Evolutionary conservation across 2,888 invertebrate genomes (phyloP).

Genomic region (Nymphalis polychloros): DNA sequence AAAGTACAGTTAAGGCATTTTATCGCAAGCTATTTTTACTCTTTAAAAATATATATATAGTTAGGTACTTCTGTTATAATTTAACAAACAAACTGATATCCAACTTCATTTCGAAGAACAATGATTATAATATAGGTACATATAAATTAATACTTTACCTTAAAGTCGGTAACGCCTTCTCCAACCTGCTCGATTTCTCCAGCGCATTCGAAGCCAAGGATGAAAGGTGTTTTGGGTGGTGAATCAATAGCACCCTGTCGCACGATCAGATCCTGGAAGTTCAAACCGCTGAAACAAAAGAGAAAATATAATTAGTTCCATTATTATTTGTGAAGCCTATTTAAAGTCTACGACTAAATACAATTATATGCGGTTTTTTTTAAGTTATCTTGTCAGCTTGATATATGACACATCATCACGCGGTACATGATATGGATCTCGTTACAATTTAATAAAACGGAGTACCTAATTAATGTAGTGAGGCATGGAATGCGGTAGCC

Average conservation of each 20-base stretch:
- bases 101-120: background rate
- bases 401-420: constrained; percentile 18
- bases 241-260: constrained; percentile 93
- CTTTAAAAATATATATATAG: too few species aligned
- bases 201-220: constrained; percentile 93
- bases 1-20: too few species aligned
- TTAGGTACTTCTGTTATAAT: background rate
- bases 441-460: constrained; percentile 47
- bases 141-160: constrained; percentile 71
- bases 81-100: background rate
- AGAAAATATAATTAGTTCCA: background rate
- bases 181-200: constrained; percentile 90
- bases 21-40: too few species aligned
- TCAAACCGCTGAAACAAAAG: constrained; percentile 88
- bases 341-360: background rate
- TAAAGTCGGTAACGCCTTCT: constrained; percentile 89
- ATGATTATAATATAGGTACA: background rate
- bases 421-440: constrained; percentile 36
- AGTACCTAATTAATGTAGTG: constrained; percentile 60
- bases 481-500: constrained; percentile 73
- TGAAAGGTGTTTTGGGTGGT: constrained; percentile 93
- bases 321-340: background rate
- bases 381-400: background rate
- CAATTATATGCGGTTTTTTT: background rate
- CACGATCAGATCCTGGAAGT: constrained; percentile 94